A percentile compares a stretch with the other conserved stretches of the same genome.
Conservation (phyloP, 2,113 vertebrate species). For the Scolopax mira region DNA sequence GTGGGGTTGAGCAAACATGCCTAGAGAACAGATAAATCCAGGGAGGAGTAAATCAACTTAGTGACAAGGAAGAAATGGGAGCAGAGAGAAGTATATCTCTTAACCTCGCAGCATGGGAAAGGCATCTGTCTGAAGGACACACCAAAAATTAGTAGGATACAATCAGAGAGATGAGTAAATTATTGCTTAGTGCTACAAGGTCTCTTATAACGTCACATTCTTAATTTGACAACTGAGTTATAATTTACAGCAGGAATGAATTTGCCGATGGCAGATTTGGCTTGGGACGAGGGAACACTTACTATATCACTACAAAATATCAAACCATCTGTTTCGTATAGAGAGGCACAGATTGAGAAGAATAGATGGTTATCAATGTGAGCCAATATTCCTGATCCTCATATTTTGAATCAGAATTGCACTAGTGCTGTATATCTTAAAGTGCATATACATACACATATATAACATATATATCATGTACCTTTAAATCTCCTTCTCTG, state of each 20-base stretch:
- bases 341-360: slow-evolving; percentile 25
- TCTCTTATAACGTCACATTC: slow-evolving; percentile 38
- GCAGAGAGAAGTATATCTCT: neutral
- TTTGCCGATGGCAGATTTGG: slow-evolving; percentile 52
- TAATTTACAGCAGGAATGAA: slow-evolving; percentile 48
- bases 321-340: slow-evolving; percentile 49
- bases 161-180: slow-evolving; percentile 33
- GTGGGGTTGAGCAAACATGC: slow-evolving; percentile 15
- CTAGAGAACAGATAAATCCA: slow-evolving; percentile 23
- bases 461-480: neutral
- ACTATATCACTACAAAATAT: slow-evolving; percentile 35
- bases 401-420: neutral
- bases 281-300: neutral
- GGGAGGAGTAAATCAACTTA: slow-evolving; percentile 32
- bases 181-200: slow-evolving; percentile 46
- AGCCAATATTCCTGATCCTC: neutral
- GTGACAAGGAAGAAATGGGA: slow-evolving; percentile 35
- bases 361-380: neutral
- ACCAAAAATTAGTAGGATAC: slow-evolving; percentile 47
- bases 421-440: neutral
- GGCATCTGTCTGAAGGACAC: slow-evolving; percentile 45
- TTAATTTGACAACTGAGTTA: slow-evolving; percentile 57
- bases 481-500: neutral
- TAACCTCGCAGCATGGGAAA: slow-evolving; percentile 37
- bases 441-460: neutral